A percentile compares a stretch with the other conserved stretches of the same genome.
These are phyloP conservation scores for Antheraea mylitta DNA, from an alignment of 1,140 invertebrate species.

Conservation along the genomic window DNA sequence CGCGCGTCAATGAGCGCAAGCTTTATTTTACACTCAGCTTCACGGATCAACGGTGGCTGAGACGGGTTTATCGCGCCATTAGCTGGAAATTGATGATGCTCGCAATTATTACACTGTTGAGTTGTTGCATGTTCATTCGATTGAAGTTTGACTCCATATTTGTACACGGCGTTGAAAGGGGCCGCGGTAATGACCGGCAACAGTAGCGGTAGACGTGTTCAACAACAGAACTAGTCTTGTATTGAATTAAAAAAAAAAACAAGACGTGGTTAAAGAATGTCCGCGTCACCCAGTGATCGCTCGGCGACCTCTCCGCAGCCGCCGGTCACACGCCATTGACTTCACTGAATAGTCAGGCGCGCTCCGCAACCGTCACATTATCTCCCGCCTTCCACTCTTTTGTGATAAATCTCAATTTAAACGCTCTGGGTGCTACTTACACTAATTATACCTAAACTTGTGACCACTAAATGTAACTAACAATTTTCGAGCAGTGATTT, in stretches of 20 bases:
- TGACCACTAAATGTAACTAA: not conserved
- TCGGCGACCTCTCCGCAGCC: slow-evolving; percentile 50
- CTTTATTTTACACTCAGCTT: slow-evolving; percentile 52
- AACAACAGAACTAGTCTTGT: slow-evolving; percentile 22
- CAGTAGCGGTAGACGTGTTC: slow-evolving; percentile 25
- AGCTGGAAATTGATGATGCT: slow-evolving; percentile 43
- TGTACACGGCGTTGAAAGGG: not conserved
- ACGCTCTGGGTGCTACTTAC: slow-evolving; percentile 31
- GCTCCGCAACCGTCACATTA: slow-evolving; percentile 51
- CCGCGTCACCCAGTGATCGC: slow-evolving; percentile 56
- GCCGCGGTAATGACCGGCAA: slow-evolving; percentile 7
- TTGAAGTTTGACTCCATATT: not conserved
- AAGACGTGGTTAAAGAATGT: slow-evolving; percentile 59
- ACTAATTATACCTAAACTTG: slow-evolving; percentile 29
- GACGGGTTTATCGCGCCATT: slow-evolving; percentile 54
- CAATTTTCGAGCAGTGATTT: not conserved
- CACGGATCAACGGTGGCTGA: slow-evolving; percentile 52
- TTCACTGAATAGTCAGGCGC: slow-evolving; percentile 57
- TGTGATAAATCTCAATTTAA: slow-evolving; percentile 46
- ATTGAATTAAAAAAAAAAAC: slow-evolving; percentile 30
- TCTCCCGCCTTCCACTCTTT: slow-evolving; percentile 55
- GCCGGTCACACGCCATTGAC: slow-evolving; percentile 69
- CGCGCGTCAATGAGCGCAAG: slow-evolving; percentile 58
- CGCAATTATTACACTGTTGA: slow-evolving; percentile 21
- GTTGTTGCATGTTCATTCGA: slow-evolving; percentile 4